These are phyloP conservation scores for Chlorospingus flavigularis DNA, from an alignment of 2,797 vertebrate genomes.

Conservation along the genomic window DNA sequence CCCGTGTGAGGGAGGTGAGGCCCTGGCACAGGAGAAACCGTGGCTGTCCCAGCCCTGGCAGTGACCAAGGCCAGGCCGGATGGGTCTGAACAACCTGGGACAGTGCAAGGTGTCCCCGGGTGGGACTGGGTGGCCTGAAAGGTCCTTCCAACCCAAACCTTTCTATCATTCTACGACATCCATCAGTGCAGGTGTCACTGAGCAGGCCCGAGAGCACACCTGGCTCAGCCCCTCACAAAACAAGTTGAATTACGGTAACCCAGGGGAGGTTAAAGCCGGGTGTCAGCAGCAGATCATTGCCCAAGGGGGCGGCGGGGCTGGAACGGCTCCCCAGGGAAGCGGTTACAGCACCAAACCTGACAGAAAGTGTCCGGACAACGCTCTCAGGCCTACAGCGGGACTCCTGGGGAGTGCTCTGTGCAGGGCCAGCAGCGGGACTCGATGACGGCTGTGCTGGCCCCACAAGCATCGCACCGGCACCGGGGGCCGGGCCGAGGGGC, in stretches of 20 bases:
- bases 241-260: accelerated
- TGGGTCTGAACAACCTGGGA: accelerated
- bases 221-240: not conserved
- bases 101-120: accelerated
- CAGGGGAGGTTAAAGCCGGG: accelerated
- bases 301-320: not conserved
- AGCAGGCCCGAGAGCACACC: accelerated
- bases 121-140: too few species aligned
- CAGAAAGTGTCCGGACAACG: not conserved
- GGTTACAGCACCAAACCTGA: not conserved
- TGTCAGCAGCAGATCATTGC: too few species aligned
- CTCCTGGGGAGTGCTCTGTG: accelerated
- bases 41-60: not conserved
- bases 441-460: not conserved
- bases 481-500: too few species aligned
- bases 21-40: not conserved
- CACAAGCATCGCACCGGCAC: too few species aligned
- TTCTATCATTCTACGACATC: accelerated
- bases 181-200: accelerated
- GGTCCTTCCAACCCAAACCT: not conserved
- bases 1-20: not conserved
- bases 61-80: not conserved
- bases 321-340: not conserved
- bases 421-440: not conserved
- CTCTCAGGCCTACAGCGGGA: not conserved